These are phyloP conservation scores for Python bivittatus DNA, from an alignment of 2,113 vertebrate species.

Conservation along the genomic window DNA sequence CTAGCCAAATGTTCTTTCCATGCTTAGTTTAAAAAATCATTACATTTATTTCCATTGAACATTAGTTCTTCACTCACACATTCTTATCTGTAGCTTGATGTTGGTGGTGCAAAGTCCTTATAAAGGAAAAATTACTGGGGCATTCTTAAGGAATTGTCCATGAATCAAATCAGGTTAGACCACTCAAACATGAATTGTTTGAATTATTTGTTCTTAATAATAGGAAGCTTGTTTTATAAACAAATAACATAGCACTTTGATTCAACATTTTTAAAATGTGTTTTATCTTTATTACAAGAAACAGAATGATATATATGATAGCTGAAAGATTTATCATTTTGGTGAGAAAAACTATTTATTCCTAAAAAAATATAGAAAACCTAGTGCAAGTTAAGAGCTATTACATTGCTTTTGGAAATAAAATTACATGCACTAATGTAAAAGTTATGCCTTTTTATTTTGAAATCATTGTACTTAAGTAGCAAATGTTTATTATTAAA, in stretches of 20 bases:
- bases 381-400: slow-evolving; percentile 5
- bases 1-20: not conserved
- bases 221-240: slow-evolving; percentile 39
- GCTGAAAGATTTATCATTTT: slow-evolving; percentile 52
- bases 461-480: not conserved
- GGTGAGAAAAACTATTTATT: slow-evolving; percentile 35
- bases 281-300: not conserved
- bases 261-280: slow-evolving; percentile 39
- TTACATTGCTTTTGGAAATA: not conserved
- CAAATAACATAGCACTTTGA: slow-evolving; percentile 56
- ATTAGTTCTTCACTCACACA: not conserved
- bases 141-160: not conserved
- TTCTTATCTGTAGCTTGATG: not conserved
- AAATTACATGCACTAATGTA: not conserved
- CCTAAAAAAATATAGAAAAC: not conserved
- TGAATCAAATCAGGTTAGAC: not conserved
- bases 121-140: not conserved
- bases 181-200: not conserved
- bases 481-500: slow-evolving; percentile 13
- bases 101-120: not conserved
- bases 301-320: slow-evolving; percentile 32
- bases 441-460: not conserved
- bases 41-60: not conserved
- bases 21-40: not conserved
- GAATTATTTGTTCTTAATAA: slow-evolving; percentile 5